Conservation (phyloP, 2,797 vertebrate genomes). For the Bradypodion pumilum region DNA sequence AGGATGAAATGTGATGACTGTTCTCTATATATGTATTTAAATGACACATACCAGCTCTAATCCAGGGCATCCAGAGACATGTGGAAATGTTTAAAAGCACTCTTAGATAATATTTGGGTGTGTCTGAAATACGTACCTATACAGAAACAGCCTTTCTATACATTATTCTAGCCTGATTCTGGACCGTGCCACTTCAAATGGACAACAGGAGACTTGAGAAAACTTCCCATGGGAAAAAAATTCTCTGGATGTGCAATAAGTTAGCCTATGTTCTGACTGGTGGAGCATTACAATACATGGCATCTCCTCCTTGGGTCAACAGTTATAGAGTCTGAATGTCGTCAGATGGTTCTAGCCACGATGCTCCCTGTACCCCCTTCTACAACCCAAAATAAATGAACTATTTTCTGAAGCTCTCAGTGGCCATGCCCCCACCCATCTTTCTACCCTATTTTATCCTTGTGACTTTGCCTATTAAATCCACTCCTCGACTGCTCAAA, state of each 20-base stretch:
- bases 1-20: conserved; percentile 52
- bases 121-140: conserved; percentile 31
- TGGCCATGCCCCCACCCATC: not conserved
- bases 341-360: not conserved
- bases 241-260: no score
- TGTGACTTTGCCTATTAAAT: not conserved
- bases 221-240: not conserved
- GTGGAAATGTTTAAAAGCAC: conserved; percentile 38
- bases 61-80: conserved; percentile 32
- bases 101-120: conserved; percentile 42
- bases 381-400: not conserved
- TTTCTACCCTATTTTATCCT: not conserved
- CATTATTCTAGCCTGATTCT: not conserved
- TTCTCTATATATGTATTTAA: conserved; percentile 36
- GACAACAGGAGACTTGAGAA: no score
- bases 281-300: not conserved
- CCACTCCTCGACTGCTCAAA: not conserved
- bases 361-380: not conserved
- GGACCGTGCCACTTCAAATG: no score
- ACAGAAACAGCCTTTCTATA: not conserved
- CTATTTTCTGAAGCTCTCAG: not conserved
- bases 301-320: no score
- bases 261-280: not conserved
- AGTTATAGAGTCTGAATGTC: not conserved
- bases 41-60: conserved; percentile 17